Conservation (phyloP, 2,888 invertebrate genomes). For the Luperina testacea region DNA sequence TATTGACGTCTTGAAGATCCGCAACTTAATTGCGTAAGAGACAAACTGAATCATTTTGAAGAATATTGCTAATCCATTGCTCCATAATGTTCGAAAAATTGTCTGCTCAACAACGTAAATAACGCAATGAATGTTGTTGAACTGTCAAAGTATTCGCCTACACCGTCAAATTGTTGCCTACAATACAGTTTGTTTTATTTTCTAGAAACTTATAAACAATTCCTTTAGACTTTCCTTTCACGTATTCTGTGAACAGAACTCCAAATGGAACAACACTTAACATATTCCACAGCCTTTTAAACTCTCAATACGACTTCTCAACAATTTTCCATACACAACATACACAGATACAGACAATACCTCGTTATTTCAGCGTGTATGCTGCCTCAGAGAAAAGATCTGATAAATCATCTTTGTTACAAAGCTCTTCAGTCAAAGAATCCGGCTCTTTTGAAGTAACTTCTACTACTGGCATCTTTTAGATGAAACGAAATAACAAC, state of each 20-base stretch:
- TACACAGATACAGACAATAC: conserved; percentile 1
- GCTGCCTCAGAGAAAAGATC: conserved; percentile 4
- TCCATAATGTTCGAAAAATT: neutral
- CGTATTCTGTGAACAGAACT: neutral
- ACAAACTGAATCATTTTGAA: neutral
- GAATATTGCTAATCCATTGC: neutral
- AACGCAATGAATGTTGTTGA: neutral
- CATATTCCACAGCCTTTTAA: conserved; percentile 18
- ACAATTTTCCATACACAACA: conserved; percentile 12
- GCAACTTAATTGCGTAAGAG: no score
- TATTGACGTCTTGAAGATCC: neutral
- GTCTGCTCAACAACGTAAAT: no score
- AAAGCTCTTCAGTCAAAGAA: conserved; percentile 51
- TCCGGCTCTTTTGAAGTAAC: conserved; percentile 40
- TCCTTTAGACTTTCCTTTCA: neutral
- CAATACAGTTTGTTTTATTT: neutral
- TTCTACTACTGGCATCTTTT: conserved; percentile 10
- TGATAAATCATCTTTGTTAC: conserved; percentile 54
- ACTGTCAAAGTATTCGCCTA: neutral
- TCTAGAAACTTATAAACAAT: neutral
- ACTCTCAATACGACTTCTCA: conserved; percentile 3
- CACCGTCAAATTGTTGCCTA: neutral
- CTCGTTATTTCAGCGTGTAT: conserved; percentile 33
- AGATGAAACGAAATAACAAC: no score
- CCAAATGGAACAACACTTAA: neutral